Conservation (phyloP, 2,797 vertebrate species). For the Chanos chanos region DNA sequence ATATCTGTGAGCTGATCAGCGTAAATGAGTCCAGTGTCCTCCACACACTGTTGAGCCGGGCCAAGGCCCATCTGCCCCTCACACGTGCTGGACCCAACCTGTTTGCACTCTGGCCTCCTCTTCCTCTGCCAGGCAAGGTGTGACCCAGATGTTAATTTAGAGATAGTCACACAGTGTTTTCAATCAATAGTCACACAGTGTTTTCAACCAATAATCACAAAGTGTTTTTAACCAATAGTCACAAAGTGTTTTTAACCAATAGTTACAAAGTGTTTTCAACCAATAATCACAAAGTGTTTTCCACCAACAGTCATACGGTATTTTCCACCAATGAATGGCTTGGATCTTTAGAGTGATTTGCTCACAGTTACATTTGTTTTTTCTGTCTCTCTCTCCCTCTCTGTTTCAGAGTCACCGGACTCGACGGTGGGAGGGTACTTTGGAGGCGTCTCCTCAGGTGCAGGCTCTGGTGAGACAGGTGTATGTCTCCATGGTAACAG, state of each 20-base stretch:
- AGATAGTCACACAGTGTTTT: neutral
- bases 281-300: too few relatives aligned
- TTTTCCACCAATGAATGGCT: too few relatives aligned
- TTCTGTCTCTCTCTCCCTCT: neutral
- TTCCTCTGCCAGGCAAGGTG: conserved; percentile 42
- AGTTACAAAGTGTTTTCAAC: too few relatives aligned
- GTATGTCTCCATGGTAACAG: conserved; percentile 78
- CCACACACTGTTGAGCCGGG: conserved; percentile 76
- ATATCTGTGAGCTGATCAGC: conserved; percentile 78
- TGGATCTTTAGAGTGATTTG: too few relatives aligned
- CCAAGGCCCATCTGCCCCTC: conserved; percentile 65
- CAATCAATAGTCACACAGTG: neutral
- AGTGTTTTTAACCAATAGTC: too few relatives aligned
- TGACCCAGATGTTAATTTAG: neutral
- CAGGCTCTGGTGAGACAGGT: conserved; percentile 74
- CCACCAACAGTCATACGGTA: too few relatives aligned
- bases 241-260: too few relatives aligned
- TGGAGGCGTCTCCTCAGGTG: conserved; percentile 72
- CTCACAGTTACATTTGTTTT: too few relatives aligned
- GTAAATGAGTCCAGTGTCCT: conserved; percentile 81
- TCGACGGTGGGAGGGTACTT: conserved; percentile 59
- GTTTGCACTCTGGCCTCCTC: conserved; percentile 71
- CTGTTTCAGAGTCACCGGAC: conserved; percentile 44
- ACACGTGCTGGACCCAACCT: conserved; percentile 79
- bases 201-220: too few relatives aligned